Evolutionary conservation across 2,797 vertebrate species (phyloP).

Genomic region (Eupleurogrammus muticus): DNA sequence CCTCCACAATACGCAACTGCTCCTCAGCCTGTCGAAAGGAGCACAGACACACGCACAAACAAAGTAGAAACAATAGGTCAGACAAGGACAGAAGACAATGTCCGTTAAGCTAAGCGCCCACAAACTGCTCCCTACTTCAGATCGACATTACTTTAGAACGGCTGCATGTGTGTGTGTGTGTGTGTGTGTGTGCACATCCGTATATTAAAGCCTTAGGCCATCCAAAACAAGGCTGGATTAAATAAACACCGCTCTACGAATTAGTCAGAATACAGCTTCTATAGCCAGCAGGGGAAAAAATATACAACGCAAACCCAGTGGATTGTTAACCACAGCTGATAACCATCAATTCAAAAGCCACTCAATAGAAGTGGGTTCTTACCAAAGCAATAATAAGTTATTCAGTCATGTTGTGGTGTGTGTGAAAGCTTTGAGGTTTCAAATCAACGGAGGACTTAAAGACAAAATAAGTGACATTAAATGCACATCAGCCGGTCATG

Average conservation of each 20-base stretch:
- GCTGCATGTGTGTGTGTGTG: background rate
- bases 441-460: slow-evolving; percentile 27
- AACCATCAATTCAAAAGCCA: slow-evolving; percentile 36
- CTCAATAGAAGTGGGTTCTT: slow-evolving; percentile 16
- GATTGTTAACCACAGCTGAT: slow-evolving; percentile 41
- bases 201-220: slow-evolving; percentile 20
- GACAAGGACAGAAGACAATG: slow-evolving; percentile 6
- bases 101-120: slow-evolving; percentile 7
- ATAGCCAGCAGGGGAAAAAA: slow-evolving; percentile 15
- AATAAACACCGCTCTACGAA: slow-evolving; percentile 50
- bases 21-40: slow-evolving; percentile 90
- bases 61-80: slow-evolving; percentile 27
- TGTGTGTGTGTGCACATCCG: background rate
- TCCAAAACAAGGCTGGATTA: slow-evolving; percentile 29
- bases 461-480: slow-evolving; percentile 20
- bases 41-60: background rate
- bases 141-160: background rate
- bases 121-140: background rate
- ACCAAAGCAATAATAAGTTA: slow-evolving; percentile 21
- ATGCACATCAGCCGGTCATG: background rate
- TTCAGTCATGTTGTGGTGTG: background rate
- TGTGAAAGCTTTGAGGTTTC: slow-evolving; percentile 8
- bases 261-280: slow-evolving; percentile 21
- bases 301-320: background rate
- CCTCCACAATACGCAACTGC: slow-evolving; percentile 99